Evolutionary conservation across 2,888 invertebrate genomes (phyloP).

Genomic region (Lucinisca nassula): DNA sequence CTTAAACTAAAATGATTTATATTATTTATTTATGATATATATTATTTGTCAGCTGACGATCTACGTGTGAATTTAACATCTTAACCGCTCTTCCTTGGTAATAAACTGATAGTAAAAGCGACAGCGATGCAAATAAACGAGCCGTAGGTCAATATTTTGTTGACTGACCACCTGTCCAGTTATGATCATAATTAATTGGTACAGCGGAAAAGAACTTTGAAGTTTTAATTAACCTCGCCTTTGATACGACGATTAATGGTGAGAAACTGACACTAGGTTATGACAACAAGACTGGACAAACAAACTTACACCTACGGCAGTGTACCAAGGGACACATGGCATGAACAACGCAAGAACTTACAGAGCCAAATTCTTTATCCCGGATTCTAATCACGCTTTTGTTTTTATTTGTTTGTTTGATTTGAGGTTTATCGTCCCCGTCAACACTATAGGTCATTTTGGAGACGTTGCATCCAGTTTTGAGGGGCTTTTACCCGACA

Average conservation of each 20-base stretch:
- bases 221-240: constrained; percentile 1
- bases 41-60: background rate
- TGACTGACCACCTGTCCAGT: background rate
- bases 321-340: no score
- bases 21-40: background rate
- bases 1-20: background rate
- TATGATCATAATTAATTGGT: background rate
- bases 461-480: no score
- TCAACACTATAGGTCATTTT: no score
- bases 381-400: no score
- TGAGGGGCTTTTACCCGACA: no score
- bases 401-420: no score
- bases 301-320: no score
- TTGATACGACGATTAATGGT: constrained; percentile 2
- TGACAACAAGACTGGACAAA: background rate
- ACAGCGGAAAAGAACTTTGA: background rate
- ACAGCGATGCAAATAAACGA: background rate
- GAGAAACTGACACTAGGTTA: background rate
- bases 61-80: background rate
- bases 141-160: constrained; percentile 1
- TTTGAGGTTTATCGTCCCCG: no score
- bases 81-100: background rate
- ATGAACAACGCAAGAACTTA: no score
- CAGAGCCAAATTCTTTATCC: no score
- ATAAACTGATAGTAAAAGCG: background rate